Evolutionary conservation across 2,113 vertebrate species (phyloP), one percentile per base, ranked within the genome.

Genomic region (Muntiacus muntjak): DNA sequence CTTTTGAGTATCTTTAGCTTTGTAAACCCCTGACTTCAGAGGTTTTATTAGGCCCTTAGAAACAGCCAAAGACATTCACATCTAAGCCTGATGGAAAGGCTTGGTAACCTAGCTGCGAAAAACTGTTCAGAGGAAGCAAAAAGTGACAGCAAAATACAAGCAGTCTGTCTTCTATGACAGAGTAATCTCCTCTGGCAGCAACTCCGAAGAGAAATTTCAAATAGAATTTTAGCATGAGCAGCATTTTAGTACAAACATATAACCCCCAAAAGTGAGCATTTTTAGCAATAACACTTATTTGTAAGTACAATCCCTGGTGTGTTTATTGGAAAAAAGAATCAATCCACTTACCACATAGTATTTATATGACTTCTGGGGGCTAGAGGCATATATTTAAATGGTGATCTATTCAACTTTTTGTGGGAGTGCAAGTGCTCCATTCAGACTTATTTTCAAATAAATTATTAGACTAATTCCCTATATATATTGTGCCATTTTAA

Each of bases 171-270:
- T 92, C 62, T 26, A 1, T 85, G 95, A 85, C 91, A 96, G 11
- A 88, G 94, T 95, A 87, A 84, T 89, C 95, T 96, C 87, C 79
- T 84, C 67, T 89, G 85, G 89, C 93, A 97, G 71, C 92, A 84
- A 33, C 89, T 94, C 64, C n/a, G 30, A 85, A 90, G 79, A 89
- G 62, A 91, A 58, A 47, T 97, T 97, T 93, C 88, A 91, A 60
- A 76, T 88, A 86, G 91, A 91, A 67, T 95, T 88, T 97, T 94
- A 93, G 83, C 67, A 47, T 47, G 60, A 89, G 30, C 45, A 84
- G 55, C 78, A 87, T 96, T 95, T 83, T 64, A 85, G 52, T 50
- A 36, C 40, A 60, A 55, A 43, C 19, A 45, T 62, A 19, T 47
- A 40, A 47, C 76, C 78, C 82, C 82, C 50, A 2, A 55, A 64